Conservation (phyloP, 2,888 invertebrate species). For the Mesorhabditis spiculigera region DNA sequence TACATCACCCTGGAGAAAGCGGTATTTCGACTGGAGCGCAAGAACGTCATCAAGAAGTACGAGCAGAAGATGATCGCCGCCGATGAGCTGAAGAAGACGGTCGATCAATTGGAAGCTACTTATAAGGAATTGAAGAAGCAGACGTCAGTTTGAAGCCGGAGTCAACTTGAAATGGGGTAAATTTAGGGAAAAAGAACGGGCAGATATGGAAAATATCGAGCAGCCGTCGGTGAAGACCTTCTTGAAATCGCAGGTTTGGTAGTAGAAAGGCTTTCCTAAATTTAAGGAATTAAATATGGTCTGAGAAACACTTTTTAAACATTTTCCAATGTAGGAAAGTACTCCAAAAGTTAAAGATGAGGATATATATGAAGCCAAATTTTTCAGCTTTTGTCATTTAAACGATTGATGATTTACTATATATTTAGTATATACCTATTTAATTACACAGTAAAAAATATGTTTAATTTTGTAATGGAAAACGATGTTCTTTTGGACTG, state of each 20-base stretch:
- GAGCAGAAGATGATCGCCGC: conserved; percentile 58
- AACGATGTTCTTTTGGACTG: too few relatives aligned
- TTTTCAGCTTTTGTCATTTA: too few relatives aligned
- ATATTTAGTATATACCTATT: too few relatives aligned
- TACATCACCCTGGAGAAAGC: conserved; percentile 61
- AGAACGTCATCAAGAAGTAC: conserved; percentile 59
- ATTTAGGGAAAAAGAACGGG: conserved; percentile 60
- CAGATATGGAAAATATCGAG: conserved; percentile 60
- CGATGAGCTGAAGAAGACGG: conserved; percentile 55
- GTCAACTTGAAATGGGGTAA: neutral
- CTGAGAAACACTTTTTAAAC: too few relatives aligned
- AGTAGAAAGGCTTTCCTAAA: too few relatives aligned
- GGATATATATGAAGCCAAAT: too few relatives aligned
- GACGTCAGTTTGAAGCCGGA: conserved; percentile 46
- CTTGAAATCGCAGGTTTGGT: conserved; percentile 52
- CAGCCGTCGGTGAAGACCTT: conserved; percentile 59
- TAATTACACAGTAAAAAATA: too few relatives aligned
- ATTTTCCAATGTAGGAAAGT: too few relatives aligned
- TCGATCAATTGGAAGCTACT: conserved; percentile 58
- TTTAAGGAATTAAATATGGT: too few relatives aligned
- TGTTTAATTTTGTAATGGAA: too few relatives aligned
- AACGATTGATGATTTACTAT: too few relatives aligned
- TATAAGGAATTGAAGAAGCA: conserved; percentile 58
- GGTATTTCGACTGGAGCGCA: conserved; percentile 57
- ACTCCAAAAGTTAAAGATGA: too few relatives aligned